Conservation (phyloP, 2,797 vertebrate species). For the Semaprochilodus insignis region DNA sequence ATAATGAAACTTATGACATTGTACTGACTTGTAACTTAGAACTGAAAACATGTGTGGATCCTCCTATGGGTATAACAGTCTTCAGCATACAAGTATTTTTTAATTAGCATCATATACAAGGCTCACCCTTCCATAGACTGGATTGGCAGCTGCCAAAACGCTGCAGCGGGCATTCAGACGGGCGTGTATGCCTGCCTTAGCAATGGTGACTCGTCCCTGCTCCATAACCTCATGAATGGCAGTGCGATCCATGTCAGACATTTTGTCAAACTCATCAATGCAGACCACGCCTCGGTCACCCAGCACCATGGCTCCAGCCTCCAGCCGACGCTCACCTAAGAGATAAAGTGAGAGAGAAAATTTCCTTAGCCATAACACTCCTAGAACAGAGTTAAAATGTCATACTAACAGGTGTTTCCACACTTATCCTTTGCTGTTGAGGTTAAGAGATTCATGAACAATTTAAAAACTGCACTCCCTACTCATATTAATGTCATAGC, state of each 20-base stretch:
- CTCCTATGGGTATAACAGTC: neutral
- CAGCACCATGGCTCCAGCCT: slow-evolving; percentile 96
- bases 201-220: slow-evolving; percentile 95
- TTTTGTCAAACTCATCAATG: slow-evolving; percentile 98
- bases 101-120: neutral
- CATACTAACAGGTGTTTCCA: too few relatives aligned
- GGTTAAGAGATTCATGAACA: neutral
- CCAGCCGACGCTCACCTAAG: slow-evolving; percentile 90
- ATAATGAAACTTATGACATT: neutral
- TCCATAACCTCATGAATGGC: slow-evolving; percentile 99
- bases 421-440: neutral
- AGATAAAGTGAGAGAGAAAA: too few relatives aligned
- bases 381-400: neutral
- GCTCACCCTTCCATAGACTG: slow-evolving; percentile 93
- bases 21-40: neutral
- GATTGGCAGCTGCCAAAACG: slow-evolving; percentile 94
- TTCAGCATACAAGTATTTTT: neutral
- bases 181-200: slow-evolving; percentile 97
- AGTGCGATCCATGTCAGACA: slow-evolving; percentile 97
- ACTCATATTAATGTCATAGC: neutral
- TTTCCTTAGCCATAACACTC: neutral
- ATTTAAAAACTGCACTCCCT: neutral
- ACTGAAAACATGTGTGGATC: neutral
- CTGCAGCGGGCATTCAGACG: slow-evolving; percentile 97
- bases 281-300: slow-evolving; percentile 95